Evolutionary conservation across 92 coral and sea anemone species (phyloP).

Genomic region (Virgularia gustaviana): DNA sequence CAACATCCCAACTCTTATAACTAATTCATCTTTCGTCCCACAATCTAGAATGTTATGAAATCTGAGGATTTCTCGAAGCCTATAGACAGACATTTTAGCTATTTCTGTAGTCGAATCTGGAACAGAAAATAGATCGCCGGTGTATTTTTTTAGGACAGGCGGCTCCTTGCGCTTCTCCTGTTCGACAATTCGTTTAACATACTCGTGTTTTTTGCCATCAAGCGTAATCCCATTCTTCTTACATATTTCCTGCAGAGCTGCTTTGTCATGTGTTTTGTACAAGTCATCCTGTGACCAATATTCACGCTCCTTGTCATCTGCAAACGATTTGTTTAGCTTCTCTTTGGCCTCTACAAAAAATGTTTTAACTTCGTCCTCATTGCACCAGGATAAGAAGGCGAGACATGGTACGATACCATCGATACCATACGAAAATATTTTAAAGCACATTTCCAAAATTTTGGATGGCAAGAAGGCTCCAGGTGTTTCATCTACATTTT

Average conservation of each 20-base stretch:
- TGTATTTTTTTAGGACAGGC: slow-evolving; percentile 32
- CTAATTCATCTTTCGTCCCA: slow-evolving; percentile 48
- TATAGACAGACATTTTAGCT: slow-evolving; percentile 28
- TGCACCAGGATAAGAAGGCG: slow-evolving; percentile 38
- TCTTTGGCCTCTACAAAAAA: slow-evolving; percentile 17
- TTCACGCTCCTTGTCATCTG: slow-evolving; percentile 41
- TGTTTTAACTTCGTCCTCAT: slow-evolving; percentile 25
- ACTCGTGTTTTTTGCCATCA: slow-evolving; percentile 55
- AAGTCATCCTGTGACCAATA: slow-evolving; percentile 51
- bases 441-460: slow-evolving; percentile 30
- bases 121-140: slow-evolving; percentile 27
- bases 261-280: slow-evolving; percentile 33
- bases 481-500: slow-evolving; percentile 36
- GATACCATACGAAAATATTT: slow-evolving; percentile 17
- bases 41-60: slow-evolving; percentile 53
- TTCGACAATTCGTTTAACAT: slow-evolving; percentile 47
- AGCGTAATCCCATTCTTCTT: slow-evolving; percentile 10
- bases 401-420: slow-evolving; percentile 21
- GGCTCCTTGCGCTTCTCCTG: slow-evolving; percentile 18
- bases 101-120: slow-evolving; percentile 41
- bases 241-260: slow-evolving; percentile 28
- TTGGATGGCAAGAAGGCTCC: slow-evolving; percentile 30
- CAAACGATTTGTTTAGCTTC: slow-evolving; percentile 29
- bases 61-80: slow-evolving; percentile 40
- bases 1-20: slow-evolving; percentile 53